phyloP scores from a whole-genome alignment of 2,888 invertebrate genomes.

The Cryptocephalus moraei region DNA sequence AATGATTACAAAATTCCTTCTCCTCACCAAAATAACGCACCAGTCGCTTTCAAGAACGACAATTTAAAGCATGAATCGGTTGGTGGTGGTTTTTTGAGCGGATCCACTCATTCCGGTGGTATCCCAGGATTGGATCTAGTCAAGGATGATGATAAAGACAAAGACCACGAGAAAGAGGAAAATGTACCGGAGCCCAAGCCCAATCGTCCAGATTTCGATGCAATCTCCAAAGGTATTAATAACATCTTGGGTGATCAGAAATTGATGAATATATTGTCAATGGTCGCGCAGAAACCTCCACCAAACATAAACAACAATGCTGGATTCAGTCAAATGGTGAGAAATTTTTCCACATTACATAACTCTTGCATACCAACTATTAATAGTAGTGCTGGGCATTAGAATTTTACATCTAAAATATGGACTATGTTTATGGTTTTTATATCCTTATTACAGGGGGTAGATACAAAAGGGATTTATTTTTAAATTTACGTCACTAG shows the following conservation, averaged over 20 bases:
- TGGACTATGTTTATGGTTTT: too few relatives aligned
- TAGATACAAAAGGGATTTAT: too few relatives aligned
- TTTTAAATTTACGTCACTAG: too few relatives aligned
- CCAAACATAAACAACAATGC: neutral
- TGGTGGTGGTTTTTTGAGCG: slow-evolving; percentile 14
- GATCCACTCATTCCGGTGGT: slow-evolving; percentile 36
- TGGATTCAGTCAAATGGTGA: too few relatives aligned
- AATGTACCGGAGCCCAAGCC: slow-evolving; percentile 2
- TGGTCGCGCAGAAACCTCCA: slow-evolving; percentile 32
- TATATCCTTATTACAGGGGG: too few relatives aligned
- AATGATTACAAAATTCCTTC: neutral
- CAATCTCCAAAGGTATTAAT: slow-evolving; percentile 52
- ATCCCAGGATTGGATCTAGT: slow-evolving; percentile 69
- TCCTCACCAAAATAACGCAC: slow-evolving; percentile 28
- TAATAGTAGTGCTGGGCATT: too few relatives aligned
- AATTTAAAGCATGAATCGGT: slow-evolving; percentile 1
- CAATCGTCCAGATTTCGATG: slow-evolving; percentile 44
- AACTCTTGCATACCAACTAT: too few relatives aligned
- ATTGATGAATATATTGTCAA: slow-evolving; percentile 49
- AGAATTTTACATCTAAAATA: too few relatives aligned
- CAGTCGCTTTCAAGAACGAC: slow-evolving; percentile 23
- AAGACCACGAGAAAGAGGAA: neutral
- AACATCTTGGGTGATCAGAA: slow-evolving; percentile 53
- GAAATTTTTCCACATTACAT: too few relatives aligned
- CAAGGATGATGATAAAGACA: slow-evolving; percentile 33